Conservation (phyloP, 2,888 invertebrate species). For the Nasonia oneida region DNA sequence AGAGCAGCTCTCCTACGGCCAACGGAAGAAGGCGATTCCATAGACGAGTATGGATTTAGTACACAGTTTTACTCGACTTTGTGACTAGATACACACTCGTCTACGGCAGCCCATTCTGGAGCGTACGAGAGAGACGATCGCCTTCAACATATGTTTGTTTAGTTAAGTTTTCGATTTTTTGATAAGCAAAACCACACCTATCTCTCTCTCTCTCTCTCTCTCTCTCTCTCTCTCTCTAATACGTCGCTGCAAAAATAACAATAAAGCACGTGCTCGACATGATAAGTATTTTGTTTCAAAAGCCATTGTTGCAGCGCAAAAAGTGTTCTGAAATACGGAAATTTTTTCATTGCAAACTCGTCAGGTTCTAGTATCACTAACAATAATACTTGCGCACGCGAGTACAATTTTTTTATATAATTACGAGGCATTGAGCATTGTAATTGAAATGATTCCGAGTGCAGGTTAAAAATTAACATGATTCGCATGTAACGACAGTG, state of each 20-base stretch:
- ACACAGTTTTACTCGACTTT: conserved; percentile 81
- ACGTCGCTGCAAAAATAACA: neutral
- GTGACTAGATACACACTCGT: conserved; percentile 96
- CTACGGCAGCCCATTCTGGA: conserved; percentile 82
- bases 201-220: too few species aligned
- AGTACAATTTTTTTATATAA: neutral
- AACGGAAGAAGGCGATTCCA: conserved; percentile 83
- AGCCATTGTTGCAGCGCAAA: neutral
- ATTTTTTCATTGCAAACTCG: conserved; percentile 25
- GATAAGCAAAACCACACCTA: neutral
- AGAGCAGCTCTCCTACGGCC: conserved; percentile 27
- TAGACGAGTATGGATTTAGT: conserved; percentile 91
- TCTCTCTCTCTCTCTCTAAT: neutral
- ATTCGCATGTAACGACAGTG: neutral
- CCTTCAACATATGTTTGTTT: neutral
- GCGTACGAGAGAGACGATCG: conserved; percentile 27
- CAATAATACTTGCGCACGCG: neutral
- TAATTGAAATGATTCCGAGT: neutral
- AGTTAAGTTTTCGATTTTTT: neutral
- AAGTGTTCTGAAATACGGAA: conserved; percentile 8
- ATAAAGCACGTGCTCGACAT: neutral
- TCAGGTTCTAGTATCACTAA: neutral
- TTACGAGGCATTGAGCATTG: neutral
- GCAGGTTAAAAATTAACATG: neutral
- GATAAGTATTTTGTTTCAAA: neutral